Conservation (phyloP, 2,888 invertebrate genomes). For the Agonopterix subpropinquella region DNA sequence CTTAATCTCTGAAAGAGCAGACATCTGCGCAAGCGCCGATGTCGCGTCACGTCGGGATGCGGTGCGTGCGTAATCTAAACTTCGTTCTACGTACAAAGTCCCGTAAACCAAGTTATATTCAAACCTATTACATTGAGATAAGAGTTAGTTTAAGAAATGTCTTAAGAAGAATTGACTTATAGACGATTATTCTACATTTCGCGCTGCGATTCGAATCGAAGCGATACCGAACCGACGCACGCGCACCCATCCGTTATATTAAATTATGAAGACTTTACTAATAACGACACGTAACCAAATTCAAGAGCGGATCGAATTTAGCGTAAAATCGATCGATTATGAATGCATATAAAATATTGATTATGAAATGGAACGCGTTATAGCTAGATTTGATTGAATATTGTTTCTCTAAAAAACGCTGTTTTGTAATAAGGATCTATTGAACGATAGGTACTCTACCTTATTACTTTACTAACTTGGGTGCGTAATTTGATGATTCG, state of each 20-base stretch:
- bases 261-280: constrained; percentile 23
- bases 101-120: constrained; percentile 4
- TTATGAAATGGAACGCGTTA: neutral
- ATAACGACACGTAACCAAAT: constrained; percentile 63
- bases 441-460: too few species aligned
- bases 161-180: too few species aligned
- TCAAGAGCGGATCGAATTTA: constrained; percentile 53
- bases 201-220: constrained; percentile 22
- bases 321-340: constrained; percentile 43
- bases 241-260: constrained; percentile 48
- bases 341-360: constrained; percentile 17
- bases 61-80: constrained; percentile 48
- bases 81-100: too few species aligned
- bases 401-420: too few species aligned
- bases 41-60: constrained; percentile 34
- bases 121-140: too few species aligned
- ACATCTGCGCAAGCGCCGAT: constrained; percentile 12
- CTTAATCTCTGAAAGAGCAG: constrained; percentile 3
- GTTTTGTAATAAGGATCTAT: too few species aligned
- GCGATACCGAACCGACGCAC: constrained; percentile 15
- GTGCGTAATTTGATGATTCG: too few species aligned
- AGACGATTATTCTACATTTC: constrained; percentile 10
- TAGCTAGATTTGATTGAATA: neutral
- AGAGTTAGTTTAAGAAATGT: too few species aligned
- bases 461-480: too few species aligned